A percentile compares a stretch with the other conserved stretches of the same genome.
Evolutionary conservation across 2,113 vertebrate genomes (phyloP).

Genomic region (Ammodytes marinus): DNA sequence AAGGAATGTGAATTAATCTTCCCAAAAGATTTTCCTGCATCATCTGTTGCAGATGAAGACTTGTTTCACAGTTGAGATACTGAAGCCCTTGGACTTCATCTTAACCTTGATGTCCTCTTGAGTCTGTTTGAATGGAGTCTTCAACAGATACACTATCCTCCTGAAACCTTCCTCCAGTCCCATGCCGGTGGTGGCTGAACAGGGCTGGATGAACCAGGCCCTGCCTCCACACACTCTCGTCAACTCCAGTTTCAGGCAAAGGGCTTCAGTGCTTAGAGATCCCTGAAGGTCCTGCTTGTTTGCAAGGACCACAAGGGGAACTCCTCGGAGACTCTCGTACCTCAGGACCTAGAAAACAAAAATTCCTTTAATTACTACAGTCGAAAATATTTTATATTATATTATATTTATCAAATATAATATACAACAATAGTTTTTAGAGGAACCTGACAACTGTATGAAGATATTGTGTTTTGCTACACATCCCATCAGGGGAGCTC

Average conservation of each 20-base stretch:
- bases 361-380: neutral
- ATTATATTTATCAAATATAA: too few relatives aligned
- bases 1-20: constrained; percentile 24
- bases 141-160: constrained; percentile 85
- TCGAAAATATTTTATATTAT: too few relatives aligned
- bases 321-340: constrained; percentile 78
- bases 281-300: constrained; percentile 92
- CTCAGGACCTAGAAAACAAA: constrained; percentile 74
- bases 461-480: neutral
- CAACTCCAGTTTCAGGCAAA: constrained; percentile 86
- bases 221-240: constrained; percentile 85
- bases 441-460: too few relatives aligned
- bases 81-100: constrained; percentile 70
- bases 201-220: constrained; percentile 92
- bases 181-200: constrained; percentile 86
- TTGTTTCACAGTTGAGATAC: constrained; percentile 49
- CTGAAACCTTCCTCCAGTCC: constrained; percentile 87
- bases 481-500: neutral
- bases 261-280: constrained; percentile 82
- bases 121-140: constrained; percentile 75
- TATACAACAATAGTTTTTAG: neutral
- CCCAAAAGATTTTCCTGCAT: constrained; percentile 8
- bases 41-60: constrained; percentile 53
- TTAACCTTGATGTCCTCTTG: constrained; percentile 72
- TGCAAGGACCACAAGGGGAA: constrained; percentile 89